Conservation (phyloP, 2,888 invertebrate species). For the Erannis defoliaria region DNA sequence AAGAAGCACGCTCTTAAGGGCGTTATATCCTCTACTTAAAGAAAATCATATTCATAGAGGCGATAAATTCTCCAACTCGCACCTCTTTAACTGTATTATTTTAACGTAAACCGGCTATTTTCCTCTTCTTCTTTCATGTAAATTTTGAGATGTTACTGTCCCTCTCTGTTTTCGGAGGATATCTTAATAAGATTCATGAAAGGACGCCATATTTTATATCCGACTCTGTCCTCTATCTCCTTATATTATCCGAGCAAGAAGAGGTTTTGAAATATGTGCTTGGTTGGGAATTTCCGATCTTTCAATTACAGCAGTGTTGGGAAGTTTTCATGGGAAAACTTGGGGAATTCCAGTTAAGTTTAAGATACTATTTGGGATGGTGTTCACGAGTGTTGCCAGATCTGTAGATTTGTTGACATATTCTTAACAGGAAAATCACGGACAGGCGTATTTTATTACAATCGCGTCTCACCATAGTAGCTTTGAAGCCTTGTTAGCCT, state of each 20-base stretch:
- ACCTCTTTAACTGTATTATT: constrained; percentile 86
- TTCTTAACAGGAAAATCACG: too few relatives aligned
- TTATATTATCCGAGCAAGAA: constrained; percentile 85
- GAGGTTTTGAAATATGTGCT: constrained; percentile 84
- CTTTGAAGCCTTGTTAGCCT: too few relatives aligned
- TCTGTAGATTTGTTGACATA: too few relatives aligned
- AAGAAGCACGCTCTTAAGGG: constrained; percentile 69
- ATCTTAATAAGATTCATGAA: constrained; percentile 95
- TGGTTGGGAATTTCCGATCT: constrained; percentile 85
- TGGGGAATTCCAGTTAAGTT: constrained; percentile 48
- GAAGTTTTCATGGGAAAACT: constrained; percentile 67
- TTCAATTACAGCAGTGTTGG: constrained; percentile 81
- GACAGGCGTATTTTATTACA: too few relatives aligned
- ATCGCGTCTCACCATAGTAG: too few relatives aligned
- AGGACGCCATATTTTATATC: constrained; percentile 94
- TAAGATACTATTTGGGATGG: neutral
- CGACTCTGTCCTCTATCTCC: constrained; percentile 88
- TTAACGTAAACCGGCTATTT: constrained; percentile 80
- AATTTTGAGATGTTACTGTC: constrained; percentile 58
- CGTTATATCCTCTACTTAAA: constrained; percentile 78
- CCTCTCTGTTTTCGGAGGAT: constrained; percentile 88
- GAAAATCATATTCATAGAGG: constrained; percentile 85
- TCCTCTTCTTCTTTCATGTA: constrained; percentile 54
- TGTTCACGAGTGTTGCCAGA: neutral
- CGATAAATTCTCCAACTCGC: constrained; percentile 79